Percentiles rank a stretch among this genome's conserved stretches.
Conservation (phyloP, 2,113 vertebrate species). For the Sprattus sprattus region DNA sequence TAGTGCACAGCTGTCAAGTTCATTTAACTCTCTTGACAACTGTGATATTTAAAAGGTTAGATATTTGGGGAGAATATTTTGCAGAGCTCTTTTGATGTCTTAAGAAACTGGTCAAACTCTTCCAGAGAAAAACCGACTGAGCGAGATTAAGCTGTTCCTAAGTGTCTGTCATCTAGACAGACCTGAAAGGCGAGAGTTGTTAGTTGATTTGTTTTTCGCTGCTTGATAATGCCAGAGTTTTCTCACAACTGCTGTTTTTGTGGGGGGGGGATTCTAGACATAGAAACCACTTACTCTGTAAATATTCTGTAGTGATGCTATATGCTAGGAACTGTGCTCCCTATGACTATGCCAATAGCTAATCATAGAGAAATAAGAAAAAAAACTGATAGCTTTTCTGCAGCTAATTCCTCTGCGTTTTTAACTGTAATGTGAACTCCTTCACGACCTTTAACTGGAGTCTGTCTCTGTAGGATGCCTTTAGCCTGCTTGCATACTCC, state of each 20-base stretch:
- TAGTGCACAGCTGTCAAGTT: too few species aligned
- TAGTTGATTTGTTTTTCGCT: too few species aligned
- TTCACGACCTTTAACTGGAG: background rate
- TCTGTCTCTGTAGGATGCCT: constrained; percentile 80
- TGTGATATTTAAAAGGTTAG: background rate
- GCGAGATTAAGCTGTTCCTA: background rate
- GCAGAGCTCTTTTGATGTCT: background rate
- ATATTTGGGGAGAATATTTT: background rate
- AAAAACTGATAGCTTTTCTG: background rate
- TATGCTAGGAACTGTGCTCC: too few species aligned
- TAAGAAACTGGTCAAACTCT: background rate
- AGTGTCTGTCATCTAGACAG: background rate
- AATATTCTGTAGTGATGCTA: too few species aligned
- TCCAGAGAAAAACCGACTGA: background rate
- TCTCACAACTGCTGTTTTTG: too few species aligned
- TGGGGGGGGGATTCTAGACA: too few species aligned
- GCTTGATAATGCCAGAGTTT: too few species aligned
- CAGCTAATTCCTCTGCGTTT: background rate
- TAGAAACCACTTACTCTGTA: too few species aligned
- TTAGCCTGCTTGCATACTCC: constrained; percentile 96
- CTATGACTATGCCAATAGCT: too few species aligned
- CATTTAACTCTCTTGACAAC: background rate
- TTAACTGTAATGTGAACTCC: background rate
- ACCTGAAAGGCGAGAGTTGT: too few species aligned
- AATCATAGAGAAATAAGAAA: too few species aligned